These are phyloP conservation scores for Hoplias malabaricus DNA, from an alignment of 2,113 vertebrate species.

Conservation along the genomic window DNA sequence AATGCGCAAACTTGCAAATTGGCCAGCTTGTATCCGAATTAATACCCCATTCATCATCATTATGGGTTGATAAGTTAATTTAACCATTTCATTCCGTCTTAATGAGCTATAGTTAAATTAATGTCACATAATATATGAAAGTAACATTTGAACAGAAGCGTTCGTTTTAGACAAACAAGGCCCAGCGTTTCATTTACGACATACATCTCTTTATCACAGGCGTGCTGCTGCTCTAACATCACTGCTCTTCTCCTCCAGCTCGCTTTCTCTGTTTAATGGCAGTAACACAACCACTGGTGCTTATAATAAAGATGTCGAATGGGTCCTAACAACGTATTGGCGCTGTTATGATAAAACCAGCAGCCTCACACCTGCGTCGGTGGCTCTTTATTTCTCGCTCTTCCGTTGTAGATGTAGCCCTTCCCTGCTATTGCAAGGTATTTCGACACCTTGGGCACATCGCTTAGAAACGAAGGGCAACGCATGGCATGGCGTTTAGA, in stretches of 20 bases:
- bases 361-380: neutral
- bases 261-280: slow-evolving; percentile 2
- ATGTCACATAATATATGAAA: slow-evolving; percentile 99
- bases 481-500: slow-evolving; percentile 56
- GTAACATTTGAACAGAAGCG: slow-evolving; percentile 99
- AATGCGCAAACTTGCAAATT: slow-evolving; percentile 99
- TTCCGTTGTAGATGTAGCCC: neutral
- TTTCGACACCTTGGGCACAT: slow-evolving; percentile 8
- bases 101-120: slow-evolving; percentile 99
- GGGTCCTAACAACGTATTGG: neutral
- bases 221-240: slow-evolving; percentile 77
- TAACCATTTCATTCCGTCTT: slow-evolving; percentile 99
- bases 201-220: slow-evolving; percentile 97
- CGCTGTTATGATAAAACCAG: neutral
- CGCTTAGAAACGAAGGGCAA: slow-evolving; percentile 30
- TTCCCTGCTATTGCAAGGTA: neutral
- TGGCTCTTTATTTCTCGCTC: neutral
- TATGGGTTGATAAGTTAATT: slow-evolving; percentile 99
- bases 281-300: slow-evolving; percentile 2
- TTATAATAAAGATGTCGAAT: slow-evolving; percentile 1
- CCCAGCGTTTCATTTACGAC: slow-evolving; percentile 92
- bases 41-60: slow-evolving; percentile 99
- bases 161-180: slow-evolving; percentile 99
- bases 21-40: slow-evolving; percentile 99
- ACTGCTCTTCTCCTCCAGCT: slow-evolving; percentile 66